phyloP scores from a whole-genome alignment of 2,888 invertebrate genomes.

The Syritta pipiens region DNA sequence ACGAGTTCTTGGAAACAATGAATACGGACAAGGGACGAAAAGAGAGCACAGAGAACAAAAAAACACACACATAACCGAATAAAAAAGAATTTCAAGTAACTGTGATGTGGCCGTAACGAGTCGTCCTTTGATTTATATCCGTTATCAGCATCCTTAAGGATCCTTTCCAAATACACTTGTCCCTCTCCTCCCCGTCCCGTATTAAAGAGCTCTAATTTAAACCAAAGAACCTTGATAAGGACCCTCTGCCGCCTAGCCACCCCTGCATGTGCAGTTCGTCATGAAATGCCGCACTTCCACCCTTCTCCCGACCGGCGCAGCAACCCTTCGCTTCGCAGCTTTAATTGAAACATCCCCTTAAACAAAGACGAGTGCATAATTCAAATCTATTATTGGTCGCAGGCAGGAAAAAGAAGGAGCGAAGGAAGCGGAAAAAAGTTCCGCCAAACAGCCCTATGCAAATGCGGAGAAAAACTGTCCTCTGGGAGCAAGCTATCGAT shows the following conservation, averaged over 20 bases:
- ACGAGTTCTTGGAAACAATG: conserved; percentile 29
- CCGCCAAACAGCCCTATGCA: conserved; percentile 49
- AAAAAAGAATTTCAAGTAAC: conserved; percentile 50
- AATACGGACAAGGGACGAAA: too few species aligned
- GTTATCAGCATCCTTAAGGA: conserved; percentile 57
- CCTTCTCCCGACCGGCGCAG: not conserved
- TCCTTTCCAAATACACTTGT: conserved; percentile 46
- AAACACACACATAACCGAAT: conserved; percentile 7
- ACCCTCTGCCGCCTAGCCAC: conserved; percentile 27
- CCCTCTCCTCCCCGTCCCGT: not conserved
- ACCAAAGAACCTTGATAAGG: conserved; percentile 51
- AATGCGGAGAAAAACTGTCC: conserved; percentile 42
- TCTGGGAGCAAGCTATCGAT: conserved; percentile 54
- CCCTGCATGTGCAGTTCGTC: conserved; percentile 17
- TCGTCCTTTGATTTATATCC: conserved; percentile 65
- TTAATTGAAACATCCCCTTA: conserved; percentile 62
- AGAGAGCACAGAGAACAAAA: too few species aligned
- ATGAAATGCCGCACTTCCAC: not conserved
- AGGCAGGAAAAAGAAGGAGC: not conserved
- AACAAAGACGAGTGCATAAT: conserved; percentile 64
- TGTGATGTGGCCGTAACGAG: conserved; percentile 60
- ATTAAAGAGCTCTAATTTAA: conserved; percentile 59
- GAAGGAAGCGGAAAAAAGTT: not conserved
- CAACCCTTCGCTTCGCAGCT: conserved; percentile 48
- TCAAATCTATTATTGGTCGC: conserved; percentile 62